phyloP scores from a whole-genome alignment of 2,888 invertebrate genomes.

The Rhodophaea formosa region DNA sequence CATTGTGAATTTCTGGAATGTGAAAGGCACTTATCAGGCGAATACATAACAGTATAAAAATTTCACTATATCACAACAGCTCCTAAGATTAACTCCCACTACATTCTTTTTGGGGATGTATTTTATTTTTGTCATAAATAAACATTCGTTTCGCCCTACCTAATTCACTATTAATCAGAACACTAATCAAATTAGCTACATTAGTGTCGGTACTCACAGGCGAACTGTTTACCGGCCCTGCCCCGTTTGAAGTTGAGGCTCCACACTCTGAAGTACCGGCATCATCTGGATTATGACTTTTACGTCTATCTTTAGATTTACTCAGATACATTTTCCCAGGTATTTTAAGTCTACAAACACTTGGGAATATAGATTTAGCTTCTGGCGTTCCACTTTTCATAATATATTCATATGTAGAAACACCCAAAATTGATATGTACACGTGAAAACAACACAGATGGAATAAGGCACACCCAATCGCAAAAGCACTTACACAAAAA shows the following conservation, averaged over 20 bases:
- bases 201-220: constrained; percentile 34
- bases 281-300: constrained; percentile 24
- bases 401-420: constrained; percentile 95
- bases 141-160: constrained; percentile 60
- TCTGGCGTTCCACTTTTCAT: constrained; percentile 49
- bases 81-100: constrained; percentile 22
- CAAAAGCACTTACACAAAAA: constrained; percentile 86
- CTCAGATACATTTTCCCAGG: constrained; percentile 34
- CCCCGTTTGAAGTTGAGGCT: constrained; percentile 12
- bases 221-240: constrained; percentile 18
- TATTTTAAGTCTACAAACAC: constrained; percentile 38
- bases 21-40: constrained; percentile 14
- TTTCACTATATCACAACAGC: constrained; percentile 16
- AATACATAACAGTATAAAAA: background rate
- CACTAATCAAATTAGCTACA: constrained; percentile 53
- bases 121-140: constrained; percentile 61
- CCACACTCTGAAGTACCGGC: constrained; percentile 23
- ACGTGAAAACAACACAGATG: constrained; percentile 94
- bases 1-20: background rate
- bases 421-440: constrained; percentile 90
- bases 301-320: constrained; percentile 32
- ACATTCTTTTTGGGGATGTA: constrained; percentile 57
- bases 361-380: constrained; percentile 36
- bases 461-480: constrained; percentile 87
- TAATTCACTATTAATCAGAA: constrained; percentile 60